Evolutionary conservation across 2,888 invertebrate species (phyloP).

Genomic region (Sminthurinus aureus): DNA sequence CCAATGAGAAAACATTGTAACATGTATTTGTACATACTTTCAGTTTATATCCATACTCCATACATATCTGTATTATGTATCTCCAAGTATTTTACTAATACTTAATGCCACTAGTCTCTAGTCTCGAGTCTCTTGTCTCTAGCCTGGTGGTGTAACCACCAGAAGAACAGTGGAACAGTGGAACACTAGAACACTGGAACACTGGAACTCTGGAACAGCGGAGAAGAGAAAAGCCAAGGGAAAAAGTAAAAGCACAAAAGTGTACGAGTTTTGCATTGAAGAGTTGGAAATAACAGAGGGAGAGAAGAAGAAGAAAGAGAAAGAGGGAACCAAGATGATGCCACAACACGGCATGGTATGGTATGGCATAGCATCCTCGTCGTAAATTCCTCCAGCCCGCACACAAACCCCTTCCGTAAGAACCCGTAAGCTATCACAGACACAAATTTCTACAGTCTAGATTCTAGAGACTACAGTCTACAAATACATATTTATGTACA

Average conservation of each 20-base stretch:
- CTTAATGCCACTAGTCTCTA: no score
- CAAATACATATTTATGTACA: no score
- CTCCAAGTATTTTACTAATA: no score
- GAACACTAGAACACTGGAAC: no score
- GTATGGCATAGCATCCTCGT: not conserved
- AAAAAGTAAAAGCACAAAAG: not conserved
- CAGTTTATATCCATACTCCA: no score
- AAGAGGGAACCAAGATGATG: not conserved
- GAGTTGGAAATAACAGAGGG: not conserved
- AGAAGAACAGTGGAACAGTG: no score
- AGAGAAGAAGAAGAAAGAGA: not conserved
- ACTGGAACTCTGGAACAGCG: not conserved
- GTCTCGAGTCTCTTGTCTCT: no score
- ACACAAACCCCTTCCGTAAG: slow-evolving; percentile 2
- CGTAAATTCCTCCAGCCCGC: slow-evolving; percentile 15
- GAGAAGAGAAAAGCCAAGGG: not conserved
- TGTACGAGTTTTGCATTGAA: not conserved
- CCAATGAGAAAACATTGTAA: not conserved
- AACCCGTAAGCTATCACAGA: not conserved
- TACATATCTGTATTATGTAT: no score
- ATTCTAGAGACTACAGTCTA: not conserved
- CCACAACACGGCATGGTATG: not conserved
- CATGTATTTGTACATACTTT: not conserved
- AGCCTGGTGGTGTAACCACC: no score
- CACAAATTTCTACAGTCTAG: not conserved